Base-by-base conservation (phyloP, 2,113 vertebrate genomes). In the Petrocephalus zakoni region DNA sequence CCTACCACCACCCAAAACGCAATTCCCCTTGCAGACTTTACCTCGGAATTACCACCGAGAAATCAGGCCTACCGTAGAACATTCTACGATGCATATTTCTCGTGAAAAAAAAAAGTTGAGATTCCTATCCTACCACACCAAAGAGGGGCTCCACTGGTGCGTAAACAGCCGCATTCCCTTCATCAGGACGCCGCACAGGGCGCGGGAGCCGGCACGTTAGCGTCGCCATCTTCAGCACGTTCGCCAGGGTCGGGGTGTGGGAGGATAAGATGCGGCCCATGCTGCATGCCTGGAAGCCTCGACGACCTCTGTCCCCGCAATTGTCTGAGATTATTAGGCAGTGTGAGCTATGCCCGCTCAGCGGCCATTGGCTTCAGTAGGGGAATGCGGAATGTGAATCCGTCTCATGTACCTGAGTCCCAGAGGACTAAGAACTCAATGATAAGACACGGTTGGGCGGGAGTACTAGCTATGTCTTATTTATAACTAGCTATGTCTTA, bases 261-360 rank as follows among this genome's bases (percentile, higher is more conserved):
- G 47, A 49, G 46, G 9, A 19, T n/a, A n/a, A n/a, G n/a, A n/a
- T n/a, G n/a, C n/a, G n/a, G n/a, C n/a, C n/a, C n/a, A n/a, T n/a
- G n/a, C n/a, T n/a, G n/a, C n/a, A n/a, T n/a, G n/a, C n/a, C n/a
- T 86, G 84, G 29, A 29, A 4, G 84, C 51, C 15, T 34, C 13
- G 21, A n/a, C 17, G 25, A 55, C 52, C 84, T 86, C 52, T 55
- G 51, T 6, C 29, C 52, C 84, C 9, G 25, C 52, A 7, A 86
- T 86, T 86, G 52, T 55, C 84, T n/a, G 84, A 37, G 51, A 56
- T 86, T 86, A 86, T 53, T 86, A 86, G 84, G 52, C 84, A 86
- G 29, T 9, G 29, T 56, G 49, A 86, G 49, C 49, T 11, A 9
- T 6, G 13, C 51, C 51, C 25, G 51, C 13, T 55, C 84, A 85